Percentiles rank a stretch among this genome's conserved stretches.
Evolutionary conservation across 2,113 vertebrate genomes (phyloP).

Genomic region (Lucifuga dentata): DNA sequence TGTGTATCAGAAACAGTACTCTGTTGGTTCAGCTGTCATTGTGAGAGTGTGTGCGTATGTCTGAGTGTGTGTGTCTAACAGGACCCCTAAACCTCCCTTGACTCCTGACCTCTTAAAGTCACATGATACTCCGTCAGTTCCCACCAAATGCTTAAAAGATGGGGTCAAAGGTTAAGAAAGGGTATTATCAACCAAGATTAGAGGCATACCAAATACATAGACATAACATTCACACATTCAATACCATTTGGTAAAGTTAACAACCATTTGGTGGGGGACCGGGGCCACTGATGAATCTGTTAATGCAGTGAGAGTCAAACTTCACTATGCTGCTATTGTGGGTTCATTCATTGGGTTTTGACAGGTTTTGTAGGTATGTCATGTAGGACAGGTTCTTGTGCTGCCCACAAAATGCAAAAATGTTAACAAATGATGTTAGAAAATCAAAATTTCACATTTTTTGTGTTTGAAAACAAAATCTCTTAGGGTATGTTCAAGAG

Average conservation of each 20-base stretch:
- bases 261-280: slow-evolving; percentile 20
- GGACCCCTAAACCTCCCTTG: slow-evolving; percentile 52
- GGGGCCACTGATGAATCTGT: not conserved
- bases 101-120: slow-evolving; percentile 65
- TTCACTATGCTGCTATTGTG: too few species aligned
- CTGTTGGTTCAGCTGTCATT: slow-evolving; percentile 77
- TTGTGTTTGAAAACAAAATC: too few species aligned
- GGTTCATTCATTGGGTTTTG: too few species aligned
- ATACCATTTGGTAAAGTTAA: slow-evolving; percentile 46
- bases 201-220: slow-evolving; percentile 58
- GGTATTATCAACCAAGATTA: slow-evolving; percentile 64
- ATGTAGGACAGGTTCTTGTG: too few species aligned
- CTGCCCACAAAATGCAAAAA: too few species aligned
- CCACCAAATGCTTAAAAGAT: slow-evolving; percentile 65
- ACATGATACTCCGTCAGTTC: slow-evolving; percentile 68
- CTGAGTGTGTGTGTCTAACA: slow-evolving; percentile 12
- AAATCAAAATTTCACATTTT: too few species aligned
- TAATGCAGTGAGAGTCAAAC: not conserved
- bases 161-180: slow-evolving; percentile 71
- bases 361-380: too few species aligned
- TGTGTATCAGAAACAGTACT: slow-evolving; percentile 50
- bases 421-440: too few species aligned
- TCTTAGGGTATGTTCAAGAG: too few species aligned
- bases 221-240: slow-evolving; percentile 62
- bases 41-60: slow-evolving; percentile 19